Conservation (phyloP, 2,888 invertebrate species). For the Ceratothoa steindachneri region DNA sequence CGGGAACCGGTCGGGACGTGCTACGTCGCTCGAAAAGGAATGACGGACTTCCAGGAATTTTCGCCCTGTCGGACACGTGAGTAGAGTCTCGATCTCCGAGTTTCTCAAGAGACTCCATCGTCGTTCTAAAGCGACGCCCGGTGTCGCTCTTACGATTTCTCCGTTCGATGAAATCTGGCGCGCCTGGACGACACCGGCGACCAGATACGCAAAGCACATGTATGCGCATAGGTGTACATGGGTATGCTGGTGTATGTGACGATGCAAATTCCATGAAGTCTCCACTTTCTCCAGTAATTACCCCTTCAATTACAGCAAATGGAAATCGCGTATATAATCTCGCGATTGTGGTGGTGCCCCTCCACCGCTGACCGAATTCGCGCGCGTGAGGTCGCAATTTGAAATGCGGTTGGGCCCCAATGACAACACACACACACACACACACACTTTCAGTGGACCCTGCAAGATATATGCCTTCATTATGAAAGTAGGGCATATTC, state of each 20-base stretch:
- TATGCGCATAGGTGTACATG: not conserved
- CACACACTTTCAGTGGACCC: too few species aligned
- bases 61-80: constrained; percentile 90
- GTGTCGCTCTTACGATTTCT: too few species aligned
- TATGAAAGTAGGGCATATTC: too few species aligned
- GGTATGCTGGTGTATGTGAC: not conserved
- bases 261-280: not conserved
- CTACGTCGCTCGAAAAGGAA: constrained; percentile 75
- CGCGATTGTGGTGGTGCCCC: too few species aligned
- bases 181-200: not conserved
- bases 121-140: not conserved
- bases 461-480: too few species aligned
- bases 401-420: too few species aligned
- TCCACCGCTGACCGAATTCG: too few species aligned
- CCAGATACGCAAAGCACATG: not conserved
- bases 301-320: too few species aligned
- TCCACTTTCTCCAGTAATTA: not conserved
- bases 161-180: not conserved
- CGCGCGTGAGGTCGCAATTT: too few species aligned
- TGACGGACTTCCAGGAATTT: constrained; percentile 73
- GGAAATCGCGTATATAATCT: too few species aligned
- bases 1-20: constrained; percentile 94
- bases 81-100: constrained; percentile 3
- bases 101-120: not conserved
- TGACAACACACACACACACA: too few species aligned